Conservation (phyloP, 64 coral and sea anemone species). For the Orbicella faveolata region DNA sequence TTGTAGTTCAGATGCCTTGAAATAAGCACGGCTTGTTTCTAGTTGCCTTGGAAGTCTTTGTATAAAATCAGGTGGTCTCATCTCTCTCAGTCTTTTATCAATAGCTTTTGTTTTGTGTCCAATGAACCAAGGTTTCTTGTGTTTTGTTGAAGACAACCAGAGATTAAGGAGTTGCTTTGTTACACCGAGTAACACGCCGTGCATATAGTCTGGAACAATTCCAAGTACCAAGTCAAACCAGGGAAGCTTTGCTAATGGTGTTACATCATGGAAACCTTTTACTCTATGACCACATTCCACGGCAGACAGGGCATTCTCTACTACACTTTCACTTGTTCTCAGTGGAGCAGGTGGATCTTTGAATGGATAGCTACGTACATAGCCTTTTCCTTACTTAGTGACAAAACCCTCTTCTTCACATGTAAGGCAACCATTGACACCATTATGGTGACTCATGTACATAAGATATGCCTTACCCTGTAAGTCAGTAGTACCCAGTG, state of each 20-base stretch:
- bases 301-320: slow-evolving; percentile 16
- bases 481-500: slow-evolving; percentile 23
- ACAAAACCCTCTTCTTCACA: slow-evolving; percentile 51
- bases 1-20: slow-evolving; percentile 58
- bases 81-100: slow-evolving; percentile 23
- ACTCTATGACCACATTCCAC: slow-evolving; percentile 16
- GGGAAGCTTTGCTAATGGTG: slow-evolving; percentile 9
- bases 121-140: slow-evolving; percentile 51
- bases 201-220: slow-evolving; percentile 59
- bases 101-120: slow-evolving; percentile 30
- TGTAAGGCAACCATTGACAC: slow-evolving; percentile 38
- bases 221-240: slow-evolving; percentile 53
- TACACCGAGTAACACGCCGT: slow-evolving; percentile 35
- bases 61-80: slow-evolving; percentile 47
- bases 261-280: slow-evolving; percentile 33
- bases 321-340: slow-evolving; percentile 9
- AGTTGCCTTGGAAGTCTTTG: slow-evolving; percentile 37
- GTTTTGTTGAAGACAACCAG: slow-evolving; percentile 28
- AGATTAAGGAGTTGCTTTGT: slow-evolving; percentile 43
- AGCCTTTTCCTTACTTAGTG: slow-evolving; percentile 51
- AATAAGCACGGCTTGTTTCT: slow-evolving; percentile 12
- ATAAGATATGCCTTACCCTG: slow-evolving; percentile 50
- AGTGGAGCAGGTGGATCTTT: slow-evolving; percentile 39
- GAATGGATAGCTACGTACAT: slow-evolving; percentile 48
- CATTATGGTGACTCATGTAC: slow-evolving; percentile 58